Percentiles rank a stretch among this genome's conserved stretches.
Evolutionary conservation across 2,797 vertebrate genomes (phyloP).

Genomic region (Pteronotus mesoamericanus): DNA sequence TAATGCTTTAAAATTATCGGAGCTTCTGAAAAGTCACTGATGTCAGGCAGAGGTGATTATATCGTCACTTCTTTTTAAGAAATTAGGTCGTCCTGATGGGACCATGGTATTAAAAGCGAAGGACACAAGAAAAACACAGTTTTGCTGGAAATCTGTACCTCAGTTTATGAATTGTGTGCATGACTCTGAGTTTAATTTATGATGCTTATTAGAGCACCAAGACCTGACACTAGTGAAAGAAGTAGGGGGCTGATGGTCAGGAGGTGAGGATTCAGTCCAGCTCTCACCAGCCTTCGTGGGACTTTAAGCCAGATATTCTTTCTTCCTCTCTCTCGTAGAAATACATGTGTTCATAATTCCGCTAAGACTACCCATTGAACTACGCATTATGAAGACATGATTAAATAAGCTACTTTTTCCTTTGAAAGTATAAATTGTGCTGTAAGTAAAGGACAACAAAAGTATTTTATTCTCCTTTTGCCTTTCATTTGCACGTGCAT

Average conservation of each 20-base stretch:
- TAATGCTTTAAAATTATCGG: background rate
- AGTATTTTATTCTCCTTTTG: background rate
- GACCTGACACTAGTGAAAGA: background rate
- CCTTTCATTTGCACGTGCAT: background rate
- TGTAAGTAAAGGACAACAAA: background rate
- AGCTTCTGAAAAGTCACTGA: background rate
- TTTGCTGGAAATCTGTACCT: background rate
- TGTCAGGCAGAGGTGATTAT: background rate
- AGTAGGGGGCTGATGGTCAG: background rate
- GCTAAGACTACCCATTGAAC: background rate
- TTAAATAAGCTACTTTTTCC: background rate
- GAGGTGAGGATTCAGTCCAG: background rate
- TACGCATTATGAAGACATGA: background rate
- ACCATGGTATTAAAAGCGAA: background rate
- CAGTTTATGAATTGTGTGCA: background rate
- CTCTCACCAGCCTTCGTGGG: background rate
- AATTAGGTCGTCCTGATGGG: background rate
- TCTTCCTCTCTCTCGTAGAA: background rate
- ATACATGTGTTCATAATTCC: background rate
- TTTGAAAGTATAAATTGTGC: background rate
- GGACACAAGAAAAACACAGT: background rate
- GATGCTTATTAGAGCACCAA: background rate
- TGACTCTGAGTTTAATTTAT: background rate
- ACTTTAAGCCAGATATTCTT: background rate
- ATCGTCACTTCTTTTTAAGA: background rate